A percentile compares a stretch with the other conserved stretches of the same genome.
phyloP scores from a whole-genome alignment of 1,140 invertebrate species.

The Dermatophagoides farinae region DNA sequence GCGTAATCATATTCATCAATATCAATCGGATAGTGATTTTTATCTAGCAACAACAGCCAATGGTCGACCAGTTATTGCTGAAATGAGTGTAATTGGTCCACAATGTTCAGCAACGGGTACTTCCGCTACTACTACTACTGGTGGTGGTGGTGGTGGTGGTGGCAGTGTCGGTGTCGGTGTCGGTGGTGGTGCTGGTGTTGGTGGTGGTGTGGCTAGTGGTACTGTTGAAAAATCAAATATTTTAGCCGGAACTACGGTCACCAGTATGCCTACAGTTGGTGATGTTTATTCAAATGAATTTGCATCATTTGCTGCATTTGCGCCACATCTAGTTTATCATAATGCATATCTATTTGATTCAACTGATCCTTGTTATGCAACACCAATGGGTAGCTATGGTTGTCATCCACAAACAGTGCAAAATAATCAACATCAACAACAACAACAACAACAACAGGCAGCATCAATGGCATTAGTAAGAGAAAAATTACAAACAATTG shows the following conservation, averaged over 20 bases:
- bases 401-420: background rate
- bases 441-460: background rate
- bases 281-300: background rate
- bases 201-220: background rate
- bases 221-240: no score
- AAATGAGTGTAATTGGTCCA: background rate
- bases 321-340: background rate
- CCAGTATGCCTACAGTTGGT: no score
- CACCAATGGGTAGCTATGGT: background rate
- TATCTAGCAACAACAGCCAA: background rate
- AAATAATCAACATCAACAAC: background rate
- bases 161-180: background rate
- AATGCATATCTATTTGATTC: constrained; percentile 2
- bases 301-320: background rate
- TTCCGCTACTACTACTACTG: no score
- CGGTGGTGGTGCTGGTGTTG: background rate
- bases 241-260: no score
- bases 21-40: constrained; percentile 5
- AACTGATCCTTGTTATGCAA: background rate
- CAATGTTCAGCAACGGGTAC: no score
- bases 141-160: background rate
- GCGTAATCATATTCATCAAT: constrained; percentile 5
- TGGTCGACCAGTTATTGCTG: background rate
- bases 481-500: constrained; percentile 4
- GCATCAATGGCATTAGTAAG: constrained; percentile 1